These are phyloP conservation scores for Gallirallus australis DNA, from an alignment of 2,797 vertebrate species.

Conservation along the genomic window DNA sequence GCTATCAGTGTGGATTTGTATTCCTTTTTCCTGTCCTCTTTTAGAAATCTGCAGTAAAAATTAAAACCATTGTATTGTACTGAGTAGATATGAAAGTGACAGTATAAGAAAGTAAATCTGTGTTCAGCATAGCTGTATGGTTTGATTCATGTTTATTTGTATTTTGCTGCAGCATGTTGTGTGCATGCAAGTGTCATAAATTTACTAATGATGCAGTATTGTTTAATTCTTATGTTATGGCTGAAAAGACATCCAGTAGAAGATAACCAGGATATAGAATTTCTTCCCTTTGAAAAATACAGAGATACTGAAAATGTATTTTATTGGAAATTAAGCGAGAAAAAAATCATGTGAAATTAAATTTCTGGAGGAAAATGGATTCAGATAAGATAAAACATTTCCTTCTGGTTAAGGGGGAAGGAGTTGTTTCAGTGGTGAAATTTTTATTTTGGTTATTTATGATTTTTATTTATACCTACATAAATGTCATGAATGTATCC, in stretches of 20 bases:
- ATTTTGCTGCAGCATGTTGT: neutral
- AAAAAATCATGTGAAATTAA: neutral
- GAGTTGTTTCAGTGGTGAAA: neutral
- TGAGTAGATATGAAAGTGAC: neutral
- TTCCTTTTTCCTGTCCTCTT: neutral
- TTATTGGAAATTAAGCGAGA: neutral
- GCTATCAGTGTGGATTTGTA: neutral
- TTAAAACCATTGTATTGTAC: neutral
- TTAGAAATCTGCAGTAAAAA: slow-evolving; percentile 8
- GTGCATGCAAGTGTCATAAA: neutral
- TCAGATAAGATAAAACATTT: neutral
- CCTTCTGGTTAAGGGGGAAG: neutral
- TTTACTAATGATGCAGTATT: neutral
- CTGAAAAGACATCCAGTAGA: neutral
- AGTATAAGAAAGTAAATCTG: neutral
- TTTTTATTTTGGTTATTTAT: neutral
- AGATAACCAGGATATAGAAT: neutral
- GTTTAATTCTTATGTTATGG: neutral
- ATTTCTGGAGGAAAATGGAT: neutral
- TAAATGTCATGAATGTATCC: neutral
- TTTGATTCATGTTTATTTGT: neutral
- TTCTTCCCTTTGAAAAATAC: neutral
- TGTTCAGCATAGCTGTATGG: neutral
- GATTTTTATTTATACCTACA: neutral
- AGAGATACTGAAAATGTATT: neutral